Conservation (phyloP, 1,140 invertebrate genomes). For the Papilio dardanus region DNA sequence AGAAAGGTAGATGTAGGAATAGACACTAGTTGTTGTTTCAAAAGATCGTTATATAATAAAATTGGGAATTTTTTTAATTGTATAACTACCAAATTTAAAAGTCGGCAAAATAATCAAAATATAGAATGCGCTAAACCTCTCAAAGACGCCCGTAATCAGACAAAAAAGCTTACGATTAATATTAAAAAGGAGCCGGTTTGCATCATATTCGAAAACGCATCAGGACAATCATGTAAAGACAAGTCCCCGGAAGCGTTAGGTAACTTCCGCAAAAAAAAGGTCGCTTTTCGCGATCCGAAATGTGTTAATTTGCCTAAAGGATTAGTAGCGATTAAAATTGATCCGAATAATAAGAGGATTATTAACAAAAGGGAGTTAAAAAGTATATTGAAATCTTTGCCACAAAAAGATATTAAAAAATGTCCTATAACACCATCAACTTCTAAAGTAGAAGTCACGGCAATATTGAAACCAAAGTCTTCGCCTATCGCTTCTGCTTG, state of each 20-base stretch:
- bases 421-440: background rate
- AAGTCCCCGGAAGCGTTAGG: background rate
- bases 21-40: background rate
- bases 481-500: background rate
- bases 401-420: conserved; percentile 10
- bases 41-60: background rate
- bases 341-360: conserved; percentile 53
- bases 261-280: background rate
- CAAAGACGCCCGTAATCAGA: conserved; percentile 1
- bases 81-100: background rate
- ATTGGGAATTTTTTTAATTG: background rate
- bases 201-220: background rate
- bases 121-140: background rate
- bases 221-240: background rate
- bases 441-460: conserved; percentile 16
- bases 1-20: background rate
- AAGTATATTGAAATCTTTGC: conserved; percentile 34
- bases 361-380: conserved; percentile 56
- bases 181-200: conserved; percentile 5
- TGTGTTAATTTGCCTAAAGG: conserved; percentile 38
- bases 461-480: background rate
- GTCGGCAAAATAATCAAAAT: background rate
- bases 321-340: conserved; percentile 54
- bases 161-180: conserved; percentile 1
- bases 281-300: background rate